These are phyloP conservation scores for Rafetus swinhoei DNA, from an alignment of 2,113 vertebrate genomes.

Conservation along the genomic window DNA sequence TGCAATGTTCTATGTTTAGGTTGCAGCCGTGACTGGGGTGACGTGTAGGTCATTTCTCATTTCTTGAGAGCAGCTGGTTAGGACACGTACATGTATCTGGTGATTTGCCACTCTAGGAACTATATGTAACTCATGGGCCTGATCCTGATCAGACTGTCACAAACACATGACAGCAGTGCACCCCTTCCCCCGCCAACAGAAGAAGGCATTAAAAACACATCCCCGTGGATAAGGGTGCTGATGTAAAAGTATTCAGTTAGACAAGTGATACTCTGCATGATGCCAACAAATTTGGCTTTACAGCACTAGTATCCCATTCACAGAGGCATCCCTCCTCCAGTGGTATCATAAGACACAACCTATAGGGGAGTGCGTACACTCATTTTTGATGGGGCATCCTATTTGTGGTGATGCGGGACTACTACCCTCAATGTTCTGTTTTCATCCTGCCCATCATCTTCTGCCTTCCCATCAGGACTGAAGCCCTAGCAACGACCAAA, in stretches of 20 bases:
- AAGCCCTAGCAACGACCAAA: background rate
- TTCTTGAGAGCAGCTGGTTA: background rate
- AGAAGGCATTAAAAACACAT: background rate
- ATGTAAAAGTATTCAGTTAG: background rate
- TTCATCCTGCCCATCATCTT: background rate
- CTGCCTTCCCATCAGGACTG: background rate
- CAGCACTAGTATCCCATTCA: background rate
- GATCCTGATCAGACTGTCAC: background rate
- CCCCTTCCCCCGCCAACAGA: background rate
- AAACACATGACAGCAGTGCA: too few relatives aligned
- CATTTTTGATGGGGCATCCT: background rate
- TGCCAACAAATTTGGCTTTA: background rate
- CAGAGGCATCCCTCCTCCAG: background rate
- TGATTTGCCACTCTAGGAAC: background rate
- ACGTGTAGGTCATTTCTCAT: background rate
- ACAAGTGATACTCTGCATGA: background rate
- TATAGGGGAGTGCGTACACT: background rate
- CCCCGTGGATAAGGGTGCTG: background rate
- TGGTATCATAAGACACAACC: background rate
- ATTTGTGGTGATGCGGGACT: accelerated
- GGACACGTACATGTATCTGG: background rate
- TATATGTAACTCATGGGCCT: background rate
- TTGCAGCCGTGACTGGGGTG: background rate
- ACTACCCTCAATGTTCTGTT: background rate
- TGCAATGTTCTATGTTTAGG: background rate